Evolutionary conservation across 2,113 vertebrate genomes (phyloP), one percentile per base, ranked within the genome.

Genomic region (Lathamus discolor): DNA sequence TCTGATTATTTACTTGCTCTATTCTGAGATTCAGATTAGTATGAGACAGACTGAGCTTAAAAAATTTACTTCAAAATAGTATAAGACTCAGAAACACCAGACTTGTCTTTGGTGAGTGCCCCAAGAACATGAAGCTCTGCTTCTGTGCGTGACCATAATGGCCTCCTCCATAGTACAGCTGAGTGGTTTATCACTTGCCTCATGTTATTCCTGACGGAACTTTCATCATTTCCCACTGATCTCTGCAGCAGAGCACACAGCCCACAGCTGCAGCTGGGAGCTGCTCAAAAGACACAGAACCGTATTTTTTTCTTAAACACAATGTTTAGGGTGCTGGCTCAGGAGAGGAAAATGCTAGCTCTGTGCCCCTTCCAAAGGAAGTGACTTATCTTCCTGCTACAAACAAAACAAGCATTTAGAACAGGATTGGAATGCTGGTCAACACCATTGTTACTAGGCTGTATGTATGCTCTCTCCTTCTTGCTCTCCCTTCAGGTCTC

Each of bases 71-170:
- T 77, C 46, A 35, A 37, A 72, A 43, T 9, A 37, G 20, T n/a
- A 7, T 17, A 49, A 62, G 16, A 15, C 41, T 57, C 39, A 83
- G 59, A 55, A 27, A 62, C 9, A 49, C 9, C 35, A 61, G 54
- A 55, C 5, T 14, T 69, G n/a, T 35, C 29, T 61, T 24, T 69
- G 52, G 6, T 44, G 64, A 52, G 17, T 24, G 11, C 25, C 39
- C 61, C 1, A 0, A 41, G 11, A 86, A 23, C 31, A 73, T 0
- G 1, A 31, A 67, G 5, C 11, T 86, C 46, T 43, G 25, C 41
- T 41, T 22, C 6, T 49, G 8, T 22, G 28, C 0, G 1, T 37
- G n/a, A 25, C 29, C 27, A 44, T 63, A 77, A 89, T 0, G 2
- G 4, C 33, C 28, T 80, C 23, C 35, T 77, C 17, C 9, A 3